These are phyloP conservation scores for Pogonocichla stellata DNA, from an alignment of 2,113 vertebrate species.

Conservation along the genomic window DNA sequence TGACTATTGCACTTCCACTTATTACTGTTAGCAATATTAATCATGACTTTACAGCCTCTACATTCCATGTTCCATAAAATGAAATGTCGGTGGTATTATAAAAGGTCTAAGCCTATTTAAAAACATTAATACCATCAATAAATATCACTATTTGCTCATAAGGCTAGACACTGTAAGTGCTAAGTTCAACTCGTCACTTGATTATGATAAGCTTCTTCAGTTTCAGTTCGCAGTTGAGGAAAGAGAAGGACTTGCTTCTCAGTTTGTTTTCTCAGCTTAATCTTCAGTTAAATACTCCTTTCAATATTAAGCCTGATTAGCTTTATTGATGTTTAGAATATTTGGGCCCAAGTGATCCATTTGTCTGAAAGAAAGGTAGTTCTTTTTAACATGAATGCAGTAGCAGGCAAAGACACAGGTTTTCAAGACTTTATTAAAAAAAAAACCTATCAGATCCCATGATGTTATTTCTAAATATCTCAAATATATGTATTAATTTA, in stretches of 20 bases:
- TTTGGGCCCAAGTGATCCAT: not conserved
- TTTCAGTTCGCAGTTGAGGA: conserved; percentile 52
- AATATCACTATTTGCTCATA: conserved; percentile 65
- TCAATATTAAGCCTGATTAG: conserved; percentile 59
- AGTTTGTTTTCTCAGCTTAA: conserved; percentile 67
- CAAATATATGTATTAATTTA: not conserved
- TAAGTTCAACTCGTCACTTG: conserved; percentile 59
- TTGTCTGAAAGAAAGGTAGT: not conserved
- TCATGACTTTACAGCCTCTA: conserved; percentile 51
- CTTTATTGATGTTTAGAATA: conserved; percentile 61
- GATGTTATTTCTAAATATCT: not conserved
- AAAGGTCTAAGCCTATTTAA: conserved; percentile 53
- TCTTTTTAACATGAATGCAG: not conserved
- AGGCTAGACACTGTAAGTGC: conserved; percentile 55
- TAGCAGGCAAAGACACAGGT: not conserved
- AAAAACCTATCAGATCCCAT: not conserved
- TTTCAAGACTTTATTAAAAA: not conserved
- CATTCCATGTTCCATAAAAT: conserved; percentile 54
- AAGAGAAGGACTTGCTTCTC: conserved; percentile 50
- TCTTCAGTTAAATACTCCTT: conserved; percentile 69
- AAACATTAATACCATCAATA: conserved; percentile 67
- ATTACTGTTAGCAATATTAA: conserved; percentile 42
- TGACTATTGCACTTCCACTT: conserved; percentile 41
- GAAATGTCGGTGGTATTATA: conserved; percentile 43
- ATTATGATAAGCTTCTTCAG: conserved; percentile 66